A percentile compares a stretch with the other conserved stretches of the same genome.
Conservation (phyloP, 2,797 vertebrate species). For the Cyclopterus lumpus region DNA sequence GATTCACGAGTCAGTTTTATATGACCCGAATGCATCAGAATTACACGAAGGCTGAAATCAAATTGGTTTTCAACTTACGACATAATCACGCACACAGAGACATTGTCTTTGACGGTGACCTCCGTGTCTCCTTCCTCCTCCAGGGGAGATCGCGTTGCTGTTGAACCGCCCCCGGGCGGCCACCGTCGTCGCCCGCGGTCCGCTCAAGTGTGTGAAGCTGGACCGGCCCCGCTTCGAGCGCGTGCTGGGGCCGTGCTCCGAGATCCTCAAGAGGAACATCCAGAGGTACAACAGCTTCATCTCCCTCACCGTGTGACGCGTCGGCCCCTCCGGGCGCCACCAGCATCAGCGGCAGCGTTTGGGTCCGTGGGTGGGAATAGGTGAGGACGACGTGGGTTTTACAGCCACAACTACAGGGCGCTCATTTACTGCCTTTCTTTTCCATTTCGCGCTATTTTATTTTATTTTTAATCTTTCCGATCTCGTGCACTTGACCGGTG, state of each 20-base stretch:
- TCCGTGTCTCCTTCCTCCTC: background rate
- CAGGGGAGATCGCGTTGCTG: conserved; percentile 94
- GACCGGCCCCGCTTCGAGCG: conserved; percentile 96
- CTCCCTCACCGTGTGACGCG: conserved; percentile 91
- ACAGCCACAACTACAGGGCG: conserved; percentile 44
- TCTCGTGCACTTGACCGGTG: conserved; percentile 83
- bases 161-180: conserved; percentile 93
- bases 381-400: conserved; percentile 54
- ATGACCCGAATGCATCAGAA: background rate
- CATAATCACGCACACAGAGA: background rate
- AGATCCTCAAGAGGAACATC: conserved; percentile 98
- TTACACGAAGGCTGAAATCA: background rate
- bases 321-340: conserved; percentile 47
- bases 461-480: conserved; percentile 63
- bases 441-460: conserved; percentile 46
- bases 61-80: too few species aligned
- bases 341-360: conserved; percentile 71
- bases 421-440: conserved; percentile 61
- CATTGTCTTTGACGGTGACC: background rate
- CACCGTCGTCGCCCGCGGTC: conserved; percentile 93
- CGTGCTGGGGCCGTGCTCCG: conserved; percentile 94
- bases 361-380: conserved; percentile 52
- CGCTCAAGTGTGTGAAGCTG: conserved; percentile 95
- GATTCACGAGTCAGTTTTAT: background rate
- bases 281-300: conserved; percentile 99